Evolutionary conservation across 2,888 invertebrate species (phyloP), one percentile per base, ranked within the genome.

Genomic region (Xanthorhoe designata): DNA sequence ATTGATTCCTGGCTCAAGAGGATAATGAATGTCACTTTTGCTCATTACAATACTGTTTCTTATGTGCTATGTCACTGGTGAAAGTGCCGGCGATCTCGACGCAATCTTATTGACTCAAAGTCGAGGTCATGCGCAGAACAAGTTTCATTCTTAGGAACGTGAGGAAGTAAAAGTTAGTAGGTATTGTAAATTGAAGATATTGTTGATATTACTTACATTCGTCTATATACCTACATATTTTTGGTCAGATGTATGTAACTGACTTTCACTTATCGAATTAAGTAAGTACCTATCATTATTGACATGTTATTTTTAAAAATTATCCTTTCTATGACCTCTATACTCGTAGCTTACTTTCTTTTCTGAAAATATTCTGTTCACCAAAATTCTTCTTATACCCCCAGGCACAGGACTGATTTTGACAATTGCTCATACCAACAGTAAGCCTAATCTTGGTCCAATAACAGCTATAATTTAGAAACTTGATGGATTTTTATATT

Each of bases 111-210:
- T 80, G 78, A 81, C 79, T 78, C 76, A 74, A 68, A 75, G 83
- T 81, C 71, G 89, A 83, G 90, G 90, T 89, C 88, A 90, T 84
- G 79, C 83, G 81, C 78, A 80, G 66, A 89, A 86, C 90, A 83
- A 84, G 92, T 90, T 84, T 81, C 82, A 78, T 85, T 87, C 75
- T 61, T 86, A 82, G 83, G 84, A 80, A 50, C 35, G 55, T 81
- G 77, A 85, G 84, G 84, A 87, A 88, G 89, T 90, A 90, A 90
- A 89, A 90, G 89, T 86, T 74, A 59, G 61, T n/a, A n/a, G n/a
- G n/a, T 65, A 76, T 73, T 76, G 63, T 72, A 52, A 62, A 60
- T 24, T 54, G 38, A 42, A 50, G 6, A 32, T 58, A 42, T 15
- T 55, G 49, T 35, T 35, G 6, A 35, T 45, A 29, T 29, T 13